Conservation (phyloP, 2,113 vertebrate species). For the Passer montanus region DNA sequence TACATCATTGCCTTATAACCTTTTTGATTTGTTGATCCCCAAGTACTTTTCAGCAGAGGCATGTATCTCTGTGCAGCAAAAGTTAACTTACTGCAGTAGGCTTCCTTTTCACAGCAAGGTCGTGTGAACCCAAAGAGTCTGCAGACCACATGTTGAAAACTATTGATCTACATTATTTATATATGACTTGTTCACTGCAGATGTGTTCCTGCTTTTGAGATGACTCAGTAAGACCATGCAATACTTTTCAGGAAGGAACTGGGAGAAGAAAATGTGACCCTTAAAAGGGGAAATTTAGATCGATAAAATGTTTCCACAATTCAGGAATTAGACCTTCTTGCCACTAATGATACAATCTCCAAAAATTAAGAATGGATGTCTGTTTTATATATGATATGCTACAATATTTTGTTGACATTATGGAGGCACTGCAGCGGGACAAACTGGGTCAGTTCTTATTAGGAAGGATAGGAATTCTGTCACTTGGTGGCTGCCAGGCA, state of each 20-base stretch:
- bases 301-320: neutral
- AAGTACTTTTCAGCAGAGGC: constrained; percentile 25
- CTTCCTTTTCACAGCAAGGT: constrained; percentile 23
- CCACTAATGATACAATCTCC: neutral
- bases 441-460: neutral
- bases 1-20: constrained; percentile 25
- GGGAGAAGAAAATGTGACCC: neutral
- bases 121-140: constrained; percentile 28
- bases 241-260: constrained; percentile 20
- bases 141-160: constrained; percentile 55
- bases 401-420: neutral
- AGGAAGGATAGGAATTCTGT: neutral
- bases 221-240: constrained; percentile 31
- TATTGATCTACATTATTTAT: constrained; percentile 61
- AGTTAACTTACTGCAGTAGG: constrained; percentile 37
- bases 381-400: accelerated
- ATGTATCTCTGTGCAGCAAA: constrained; percentile 7
- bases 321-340: neutral
- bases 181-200: constrained; percentile 32
- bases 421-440: neutral
- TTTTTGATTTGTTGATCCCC: constrained; percentile 53
- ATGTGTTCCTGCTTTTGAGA: constrained; percentile 42
- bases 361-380: neutral
- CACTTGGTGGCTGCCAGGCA: neutral
- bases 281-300: neutral